These are phyloP conservation scores for Lepus americanus DNA, from an alignment of 2,113 vertebrate species.

Conservation along the genomic window DNA sequence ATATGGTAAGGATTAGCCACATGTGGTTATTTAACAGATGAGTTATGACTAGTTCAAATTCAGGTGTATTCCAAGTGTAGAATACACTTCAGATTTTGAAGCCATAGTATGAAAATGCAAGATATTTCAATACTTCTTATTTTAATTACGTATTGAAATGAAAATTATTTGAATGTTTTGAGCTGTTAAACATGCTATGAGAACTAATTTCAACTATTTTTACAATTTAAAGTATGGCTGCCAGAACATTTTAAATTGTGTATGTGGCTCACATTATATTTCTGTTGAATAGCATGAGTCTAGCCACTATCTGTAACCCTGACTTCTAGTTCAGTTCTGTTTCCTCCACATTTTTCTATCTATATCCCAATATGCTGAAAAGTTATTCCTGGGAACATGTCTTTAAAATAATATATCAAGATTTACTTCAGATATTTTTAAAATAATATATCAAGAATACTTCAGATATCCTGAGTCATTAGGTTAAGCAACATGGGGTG, in stretches of 20 bases:
- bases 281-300: background rate
- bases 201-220: conserved; percentile 39
- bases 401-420: background rate
- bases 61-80: background rate
- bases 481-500: background rate
- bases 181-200: conserved; percentile 11
- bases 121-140: conserved; percentile 1
- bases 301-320: background rate
- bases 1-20: background rate
- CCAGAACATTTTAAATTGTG: background rate
- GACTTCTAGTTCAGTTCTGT: background rate
- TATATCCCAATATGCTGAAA: background rate
- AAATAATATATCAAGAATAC: background rate
- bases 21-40: background rate
- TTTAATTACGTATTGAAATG: background rate
- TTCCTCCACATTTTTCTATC: background rate
- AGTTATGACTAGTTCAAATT: background rate
- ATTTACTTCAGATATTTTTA: background rate
- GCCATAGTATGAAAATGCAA: background rate
- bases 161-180: background rate
- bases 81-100: conserved; percentile 2
- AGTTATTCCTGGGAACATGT: conserved; percentile 16
- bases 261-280: background rate
- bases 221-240: conserved; percentile 41
- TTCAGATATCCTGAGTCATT: background rate